A percentile compares a stretch with the other conserved stretches of the same genome.
phyloP scores from a whole-genome alignment of 2,113 vertebrate genomes.

The Mystacornis crossleyi region DNA sequence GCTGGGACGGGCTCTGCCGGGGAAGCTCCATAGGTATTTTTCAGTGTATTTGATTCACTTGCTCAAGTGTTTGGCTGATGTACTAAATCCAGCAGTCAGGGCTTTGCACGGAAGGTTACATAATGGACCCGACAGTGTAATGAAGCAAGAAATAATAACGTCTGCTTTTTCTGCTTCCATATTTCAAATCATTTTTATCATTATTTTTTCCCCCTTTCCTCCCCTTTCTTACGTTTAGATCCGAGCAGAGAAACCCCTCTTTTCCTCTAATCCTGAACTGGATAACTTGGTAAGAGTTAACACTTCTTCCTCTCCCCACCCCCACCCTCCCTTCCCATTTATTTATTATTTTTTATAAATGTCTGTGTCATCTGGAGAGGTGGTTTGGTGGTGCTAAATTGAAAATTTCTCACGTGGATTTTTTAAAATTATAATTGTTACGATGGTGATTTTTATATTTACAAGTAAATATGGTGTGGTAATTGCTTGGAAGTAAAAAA shows the following conservation, averaged over 20 bases:
- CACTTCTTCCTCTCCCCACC: constrained; percentile 35
- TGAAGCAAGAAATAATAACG: constrained; percentile 59
- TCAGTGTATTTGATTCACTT: constrained; percentile 49
- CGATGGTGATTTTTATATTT: not conserved
- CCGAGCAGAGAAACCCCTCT: constrained; percentile 98
- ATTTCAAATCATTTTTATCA: constrained; percentile 68
- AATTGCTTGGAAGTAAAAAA: constrained; percentile 42
- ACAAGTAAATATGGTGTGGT: not conserved
- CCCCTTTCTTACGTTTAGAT: constrained; percentile 84
- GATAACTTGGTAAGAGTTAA: constrained; percentile 97
- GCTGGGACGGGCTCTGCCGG: not conserved
- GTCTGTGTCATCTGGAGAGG: not conserved
- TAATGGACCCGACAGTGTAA: constrained; percentile 61
- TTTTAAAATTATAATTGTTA: not conserved
- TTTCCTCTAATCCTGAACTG: constrained; percentile 99
- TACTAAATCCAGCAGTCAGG: constrained; percentile 17
- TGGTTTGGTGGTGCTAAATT: not conserved
- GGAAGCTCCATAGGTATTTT: constrained; percentile 20
- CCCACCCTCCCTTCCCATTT: not conserved
- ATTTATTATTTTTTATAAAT: not conserved
- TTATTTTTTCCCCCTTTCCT: not conserved
- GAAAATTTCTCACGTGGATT: not conserved
- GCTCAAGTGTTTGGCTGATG: constrained; percentile 50
- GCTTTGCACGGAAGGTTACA: constrained; percentile 57
- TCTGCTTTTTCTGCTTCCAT: constrained; percentile 41